Evolutionary conservation across 2,888 invertebrate species (phyloP).

Genomic region (Phlogophora meticulosa): DNA sequence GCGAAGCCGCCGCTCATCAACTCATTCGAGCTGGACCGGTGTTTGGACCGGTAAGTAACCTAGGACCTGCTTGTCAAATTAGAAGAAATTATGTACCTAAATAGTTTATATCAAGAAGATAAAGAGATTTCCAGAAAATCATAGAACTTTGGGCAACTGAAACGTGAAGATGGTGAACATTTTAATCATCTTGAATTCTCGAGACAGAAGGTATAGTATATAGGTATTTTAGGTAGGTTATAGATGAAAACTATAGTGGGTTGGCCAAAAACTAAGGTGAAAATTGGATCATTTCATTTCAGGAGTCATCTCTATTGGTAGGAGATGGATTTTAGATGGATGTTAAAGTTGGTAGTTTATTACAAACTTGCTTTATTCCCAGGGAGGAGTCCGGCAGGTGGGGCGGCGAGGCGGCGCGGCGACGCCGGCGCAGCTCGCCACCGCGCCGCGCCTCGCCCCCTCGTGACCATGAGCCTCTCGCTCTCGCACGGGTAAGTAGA

Average conservation of each 20-base stretch:
- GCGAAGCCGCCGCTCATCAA: constrained; percentile 90
- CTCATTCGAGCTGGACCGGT: constrained; percentile 91
- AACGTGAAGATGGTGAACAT: background rate
- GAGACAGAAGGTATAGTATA: too few species aligned
- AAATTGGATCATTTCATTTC: background rate
- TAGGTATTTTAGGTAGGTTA: too few species aligned
- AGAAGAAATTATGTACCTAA: too few species aligned
- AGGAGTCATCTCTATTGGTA: background rate
- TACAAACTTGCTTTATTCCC: constrained; percentile 49
- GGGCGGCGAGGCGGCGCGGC: constrained; percentile 89
- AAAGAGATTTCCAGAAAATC: background rate
- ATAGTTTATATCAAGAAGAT: background rate
- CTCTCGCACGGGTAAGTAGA: constrained; percentile 84
- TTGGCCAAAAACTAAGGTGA: background rate
- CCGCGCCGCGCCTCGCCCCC: constrained; percentile 90
- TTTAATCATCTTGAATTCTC: background rate
- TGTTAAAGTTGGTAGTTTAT: background rate
- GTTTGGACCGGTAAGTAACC: constrained; percentile 87
- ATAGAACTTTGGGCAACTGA: background rate
- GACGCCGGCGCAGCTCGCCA: constrained; percentile 91
- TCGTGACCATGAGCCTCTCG: constrained; percentile 87
- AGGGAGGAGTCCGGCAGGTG: constrained; percentile 92
- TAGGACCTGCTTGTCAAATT: too few species aligned
- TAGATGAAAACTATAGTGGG: too few species aligned
- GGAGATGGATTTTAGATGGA: background rate